These are phyloP conservation scores for Polietes domitor DNA, from an alignment of 2,888 invertebrate genomes.

Conservation along the genomic window DNA sequence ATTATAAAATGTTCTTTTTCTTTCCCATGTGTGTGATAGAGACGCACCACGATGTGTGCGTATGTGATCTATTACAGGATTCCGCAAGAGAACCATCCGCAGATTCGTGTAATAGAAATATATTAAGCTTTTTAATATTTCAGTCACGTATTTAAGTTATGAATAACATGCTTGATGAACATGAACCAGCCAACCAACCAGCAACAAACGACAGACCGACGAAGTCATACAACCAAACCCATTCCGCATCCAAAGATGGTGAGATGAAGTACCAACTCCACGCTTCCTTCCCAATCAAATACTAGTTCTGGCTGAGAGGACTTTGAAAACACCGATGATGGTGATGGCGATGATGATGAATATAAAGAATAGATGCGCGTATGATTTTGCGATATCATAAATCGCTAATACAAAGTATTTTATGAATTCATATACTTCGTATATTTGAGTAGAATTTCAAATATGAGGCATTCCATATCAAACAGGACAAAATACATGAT, in stretches of 20 bases:
- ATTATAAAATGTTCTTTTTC: conserved; percentile 13
- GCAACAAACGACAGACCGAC: too few species aligned
- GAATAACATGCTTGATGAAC: conserved; percentile 47
- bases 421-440: background rate
- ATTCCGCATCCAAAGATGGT: background rate
- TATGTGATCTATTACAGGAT: background rate
- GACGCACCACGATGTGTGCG: too few species aligned
- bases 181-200: too few species aligned
- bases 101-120: conserved; percentile 4
- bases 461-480: too few species aligned
- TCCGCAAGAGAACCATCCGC: background rate
- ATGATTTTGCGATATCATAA: conserved; percentile 18
- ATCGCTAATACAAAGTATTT: conserved; percentile 17
- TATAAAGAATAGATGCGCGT: background rate
- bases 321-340: background rate
- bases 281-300: background rate
- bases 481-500: too few species aligned
- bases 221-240: background rate
- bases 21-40: background rate
- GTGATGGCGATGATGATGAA: background rate
- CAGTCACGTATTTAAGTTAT: conserved; percentile 45
- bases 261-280: background rate
- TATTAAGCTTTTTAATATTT: conserved; percentile 37
- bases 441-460: background rate
- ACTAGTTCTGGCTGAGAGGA: background rate